Evolutionary conservation across 2,113 vertebrate genomes (phyloP).

Genomic region (Ophthalmolycus amberensis): DNA sequence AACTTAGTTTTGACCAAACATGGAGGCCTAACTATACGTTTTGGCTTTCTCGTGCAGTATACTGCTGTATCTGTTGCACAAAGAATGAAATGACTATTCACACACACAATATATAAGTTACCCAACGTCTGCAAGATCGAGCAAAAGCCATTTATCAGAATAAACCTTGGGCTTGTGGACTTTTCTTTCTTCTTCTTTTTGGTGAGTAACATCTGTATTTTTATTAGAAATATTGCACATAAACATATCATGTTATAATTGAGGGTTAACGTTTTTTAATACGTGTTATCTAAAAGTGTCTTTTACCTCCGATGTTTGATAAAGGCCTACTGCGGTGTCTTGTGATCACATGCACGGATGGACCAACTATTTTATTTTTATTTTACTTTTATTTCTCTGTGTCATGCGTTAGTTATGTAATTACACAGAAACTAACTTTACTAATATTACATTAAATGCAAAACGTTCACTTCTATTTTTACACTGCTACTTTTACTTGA

Average conservation of each 20-base stretch:
- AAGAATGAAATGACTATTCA: not conserved
- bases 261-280: not conserved
- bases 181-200: not conserved
- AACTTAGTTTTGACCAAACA: not conserved
- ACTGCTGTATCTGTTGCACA: not conserved
- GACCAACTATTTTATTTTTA: not conserved
- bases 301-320: not conserved
- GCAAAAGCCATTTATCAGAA: not conserved
- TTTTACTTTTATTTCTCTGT: not conserved
- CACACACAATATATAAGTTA: not conserved
- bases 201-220: not conserved
- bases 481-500: conserved; percentile 1
- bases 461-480: conserved; percentile 1
- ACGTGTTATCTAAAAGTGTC: not conserved
- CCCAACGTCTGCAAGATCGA: not conserved
- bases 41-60: not conserved
- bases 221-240: not conserved
- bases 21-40: not conserved
- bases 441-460: not conserved
- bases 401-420: not conserved
- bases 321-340: not conserved
- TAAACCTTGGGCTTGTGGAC: not conserved
- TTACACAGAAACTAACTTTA: not conserved
- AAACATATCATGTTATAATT: not conserved
- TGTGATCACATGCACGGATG: not conserved